A percentile compares a stretch with the other conserved stretches of the same genome.
Evolutionary conservation across 2,888 invertebrate genomes (phyloP).

Genomic region (Eledona agricola): DNA sequence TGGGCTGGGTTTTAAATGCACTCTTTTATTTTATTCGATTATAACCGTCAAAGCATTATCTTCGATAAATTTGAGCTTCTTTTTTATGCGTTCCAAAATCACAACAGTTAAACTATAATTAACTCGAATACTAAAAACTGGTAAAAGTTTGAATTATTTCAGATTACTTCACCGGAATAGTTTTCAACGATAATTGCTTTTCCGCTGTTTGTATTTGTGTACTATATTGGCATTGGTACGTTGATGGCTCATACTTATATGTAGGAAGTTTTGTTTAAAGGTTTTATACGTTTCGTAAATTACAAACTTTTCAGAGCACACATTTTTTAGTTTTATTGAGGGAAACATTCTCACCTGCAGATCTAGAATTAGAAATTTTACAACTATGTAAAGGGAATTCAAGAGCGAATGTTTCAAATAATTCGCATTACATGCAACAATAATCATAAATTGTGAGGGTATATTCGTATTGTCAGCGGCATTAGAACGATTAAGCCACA

Average conservation of each 20-base stretch:
- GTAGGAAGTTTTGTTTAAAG: too few species aligned
- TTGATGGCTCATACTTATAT: neutral
- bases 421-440: constrained; percentile 28
- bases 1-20: too few species aligned
- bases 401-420: constrained; percentile 34
- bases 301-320: too few species aligned
- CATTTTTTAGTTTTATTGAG: too few species aligned
- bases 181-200: constrained; percentile 10
- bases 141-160: constrained; percentile 13
- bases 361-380: constrained; percentile 20
- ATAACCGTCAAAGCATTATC: too few species aligned
- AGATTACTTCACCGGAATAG: constrained; percentile 9
- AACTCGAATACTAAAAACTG: constrained; percentile 17
- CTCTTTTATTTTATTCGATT: too few species aligned
- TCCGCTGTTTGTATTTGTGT: neutral
- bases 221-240: neutral
- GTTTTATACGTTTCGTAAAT: too few species aligned
- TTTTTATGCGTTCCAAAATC: too few species aligned
- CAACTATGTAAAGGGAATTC: constrained; percentile 27
- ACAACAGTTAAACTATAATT: constrained; percentile 26
- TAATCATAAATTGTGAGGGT: constrained; percentile 28
- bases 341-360: constrained; percentile 19
- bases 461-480: constrained; percentile 19
- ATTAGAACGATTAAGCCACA: constrained; percentile 2
- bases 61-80: too few species aligned